These are phyloP conservation scores for Montipora cactus DNA, from an alignment of 64 coral and sea anemone genomes.

Conservation along the genomic window DNA sequence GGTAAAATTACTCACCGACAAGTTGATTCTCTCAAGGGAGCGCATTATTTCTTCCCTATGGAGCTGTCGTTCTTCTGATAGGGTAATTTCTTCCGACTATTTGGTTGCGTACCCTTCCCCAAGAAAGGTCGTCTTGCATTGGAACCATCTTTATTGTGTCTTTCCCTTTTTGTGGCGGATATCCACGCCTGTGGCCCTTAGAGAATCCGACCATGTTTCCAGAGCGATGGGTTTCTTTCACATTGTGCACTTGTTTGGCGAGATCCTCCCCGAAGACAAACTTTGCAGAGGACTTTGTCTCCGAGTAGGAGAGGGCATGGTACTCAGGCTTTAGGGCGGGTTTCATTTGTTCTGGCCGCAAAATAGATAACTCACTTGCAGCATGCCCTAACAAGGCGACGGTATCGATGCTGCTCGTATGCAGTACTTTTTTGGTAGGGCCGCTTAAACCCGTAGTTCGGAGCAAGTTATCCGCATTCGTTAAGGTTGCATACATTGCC, in stretches of 20 bases:
- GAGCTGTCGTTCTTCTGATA: neutral
- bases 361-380: slow-evolving; percentile 12
- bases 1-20: neutral
- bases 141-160: neutral
- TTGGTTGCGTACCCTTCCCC: neutral
- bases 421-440: neutral
- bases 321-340: slow-evolving; percentile 22
- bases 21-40: neutral
- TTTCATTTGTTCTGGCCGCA: slow-evolving; percentile 43
- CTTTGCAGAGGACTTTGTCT: neutral
- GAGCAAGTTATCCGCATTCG: neutral
- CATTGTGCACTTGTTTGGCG: slow-evolving; percentile 22
- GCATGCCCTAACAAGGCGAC: neutral
- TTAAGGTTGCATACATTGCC: neutral
- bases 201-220: slow-evolving; percentile 2
- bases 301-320: slow-evolving; percentile 9
- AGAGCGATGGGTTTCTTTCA: slow-evolving; percentile 25
- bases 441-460: neutral
- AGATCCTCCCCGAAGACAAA: slow-evolving; percentile 28
- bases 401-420: neutral
- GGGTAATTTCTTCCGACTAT: neutral
- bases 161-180: neutral
- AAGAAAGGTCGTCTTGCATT: neutral
- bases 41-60: neutral
- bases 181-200: neutral